These are phyloP conservation scores for Colaptes auratus DNA, from an alignment of 2,113 vertebrate genomes.

Conservation along the genomic window DNA sequence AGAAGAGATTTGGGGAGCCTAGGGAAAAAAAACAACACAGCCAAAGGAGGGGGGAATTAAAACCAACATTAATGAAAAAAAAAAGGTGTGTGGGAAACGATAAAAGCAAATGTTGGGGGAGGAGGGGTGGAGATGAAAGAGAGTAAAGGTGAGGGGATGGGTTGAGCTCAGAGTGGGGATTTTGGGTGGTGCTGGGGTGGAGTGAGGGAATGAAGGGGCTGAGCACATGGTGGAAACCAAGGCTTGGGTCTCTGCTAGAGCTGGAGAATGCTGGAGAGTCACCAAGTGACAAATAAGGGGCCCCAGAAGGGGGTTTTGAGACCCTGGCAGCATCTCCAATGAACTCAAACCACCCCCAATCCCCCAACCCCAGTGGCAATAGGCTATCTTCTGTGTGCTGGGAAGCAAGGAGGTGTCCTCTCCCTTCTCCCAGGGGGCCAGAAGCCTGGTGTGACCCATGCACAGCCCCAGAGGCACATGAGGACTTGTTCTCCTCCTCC, in stretches of 20 bases:
- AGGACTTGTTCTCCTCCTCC: accelerated
- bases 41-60: no score
- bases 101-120: not conserved
- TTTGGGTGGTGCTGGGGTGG: no score
- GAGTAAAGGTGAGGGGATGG: not conserved
- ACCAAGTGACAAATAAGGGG: not conserved
- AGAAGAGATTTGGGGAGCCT: no score
- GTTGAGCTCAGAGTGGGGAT: accelerated
- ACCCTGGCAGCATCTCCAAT: accelerated
- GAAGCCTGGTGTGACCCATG: accelerated
- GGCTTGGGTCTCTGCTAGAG: not conserved
- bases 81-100: no score
- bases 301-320: not conserved
- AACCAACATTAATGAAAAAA: no score
- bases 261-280: not conserved
- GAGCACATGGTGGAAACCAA: not conserved
- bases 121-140: accelerated
- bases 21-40: no score
- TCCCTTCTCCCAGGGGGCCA: no score
- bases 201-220: not conserved
- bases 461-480: not conserved
- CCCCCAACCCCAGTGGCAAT: accelerated
- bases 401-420: not conserved
- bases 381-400: accelerated
- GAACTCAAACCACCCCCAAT: accelerated